These are phyloP conservation scores for Cercocebus atys DNA, from an alignment of 2,113 vertebrate species.

Conservation along the genomic window DNA sequence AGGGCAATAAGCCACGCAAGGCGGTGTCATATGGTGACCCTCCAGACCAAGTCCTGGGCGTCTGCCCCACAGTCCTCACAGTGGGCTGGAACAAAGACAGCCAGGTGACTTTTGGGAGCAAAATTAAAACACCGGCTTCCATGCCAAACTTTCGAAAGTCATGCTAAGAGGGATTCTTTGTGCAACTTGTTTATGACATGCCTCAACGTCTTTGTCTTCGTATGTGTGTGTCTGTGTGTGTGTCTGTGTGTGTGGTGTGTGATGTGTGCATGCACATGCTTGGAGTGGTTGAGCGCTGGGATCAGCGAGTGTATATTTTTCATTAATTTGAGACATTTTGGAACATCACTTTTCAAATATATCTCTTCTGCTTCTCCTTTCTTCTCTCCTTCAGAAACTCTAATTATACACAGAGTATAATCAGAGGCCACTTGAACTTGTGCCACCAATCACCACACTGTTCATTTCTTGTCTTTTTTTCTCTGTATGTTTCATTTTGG, in stretches of 20 bases:
- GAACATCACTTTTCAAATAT: not conserved
- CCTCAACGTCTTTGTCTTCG: fast-evolving
- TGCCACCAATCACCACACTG: no score
- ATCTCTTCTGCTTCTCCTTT: not conserved
- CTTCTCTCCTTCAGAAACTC: not conserved
- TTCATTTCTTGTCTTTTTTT: not conserved
- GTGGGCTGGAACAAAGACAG: not conserved
- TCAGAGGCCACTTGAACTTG: not conserved
- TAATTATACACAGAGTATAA: not conserved
- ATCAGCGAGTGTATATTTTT: not conserved
- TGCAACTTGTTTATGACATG: fast-evolving
- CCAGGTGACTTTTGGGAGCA: not conserved
- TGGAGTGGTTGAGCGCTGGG: not conserved
- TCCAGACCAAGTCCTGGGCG: not conserved
- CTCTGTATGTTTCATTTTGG: not conserved
- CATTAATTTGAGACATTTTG: not conserved
- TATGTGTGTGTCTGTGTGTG: not conserved
- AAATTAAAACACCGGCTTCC: not conserved
- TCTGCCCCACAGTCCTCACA: not conserved
- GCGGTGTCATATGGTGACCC: not conserved
- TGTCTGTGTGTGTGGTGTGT: no score
- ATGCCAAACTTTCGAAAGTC: not conserved
- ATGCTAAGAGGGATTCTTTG: not conserved
- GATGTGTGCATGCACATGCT: no score
- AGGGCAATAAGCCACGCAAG: not conserved